Percentiles rank a stretch among this genome's conserved stretches.
phyloP scores from a whole-genome alignment of 1,140 invertebrate genomes.

The Xylocopa sonorina region DNA sequence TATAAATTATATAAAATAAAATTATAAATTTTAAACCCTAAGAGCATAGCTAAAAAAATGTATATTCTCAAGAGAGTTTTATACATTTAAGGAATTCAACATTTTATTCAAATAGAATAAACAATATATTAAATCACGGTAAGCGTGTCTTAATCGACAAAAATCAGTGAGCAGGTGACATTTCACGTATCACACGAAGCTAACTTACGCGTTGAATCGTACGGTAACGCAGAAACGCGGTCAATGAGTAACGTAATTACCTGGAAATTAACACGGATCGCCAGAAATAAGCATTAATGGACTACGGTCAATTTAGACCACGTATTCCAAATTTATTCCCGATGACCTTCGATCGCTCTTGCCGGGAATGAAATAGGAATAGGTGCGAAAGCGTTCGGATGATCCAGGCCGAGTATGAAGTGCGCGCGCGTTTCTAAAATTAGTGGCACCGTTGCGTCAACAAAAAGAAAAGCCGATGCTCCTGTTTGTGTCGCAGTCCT shows the following conservation, averaged over 20 bases:
- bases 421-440: constrained; percentile 68
- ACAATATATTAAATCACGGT: too few relatives aligned
- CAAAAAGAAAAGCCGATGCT: constrained; percentile 70
- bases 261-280: not conserved
- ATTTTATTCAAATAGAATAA: too few relatives aligned
- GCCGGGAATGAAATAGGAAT: constrained; percentile 64
- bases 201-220: too few relatives aligned
- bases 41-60: too few relatives aligned
- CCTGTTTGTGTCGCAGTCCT: constrained; percentile 58
- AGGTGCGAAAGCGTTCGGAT: constrained; percentile 59
- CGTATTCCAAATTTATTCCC: constrained; percentile 51
- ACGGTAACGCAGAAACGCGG: not conserved
- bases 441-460: constrained; percentile 67
- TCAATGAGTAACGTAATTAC: not conserved
- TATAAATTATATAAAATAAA: too few relatives aligned
- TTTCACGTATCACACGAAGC: too few relatives aligned
- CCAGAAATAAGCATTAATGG: constrained; percentile 26
- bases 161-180: too few relatives aligned
- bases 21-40: too few relatives aligned
- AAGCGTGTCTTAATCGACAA: too few relatives aligned
- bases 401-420: constrained; percentile 68
- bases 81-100: too few relatives aligned
- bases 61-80: too few relatives aligned
- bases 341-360: constrained; percentile 61
- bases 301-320: constrained; percentile 25